Percentiles rank a stretch among this genome's conserved stretches.
These are phyloP conservation scores for Thaumatotibia leucotreta DNA, from an alignment of 1,140 invertebrate species.

Conservation along the genomic window DNA sequence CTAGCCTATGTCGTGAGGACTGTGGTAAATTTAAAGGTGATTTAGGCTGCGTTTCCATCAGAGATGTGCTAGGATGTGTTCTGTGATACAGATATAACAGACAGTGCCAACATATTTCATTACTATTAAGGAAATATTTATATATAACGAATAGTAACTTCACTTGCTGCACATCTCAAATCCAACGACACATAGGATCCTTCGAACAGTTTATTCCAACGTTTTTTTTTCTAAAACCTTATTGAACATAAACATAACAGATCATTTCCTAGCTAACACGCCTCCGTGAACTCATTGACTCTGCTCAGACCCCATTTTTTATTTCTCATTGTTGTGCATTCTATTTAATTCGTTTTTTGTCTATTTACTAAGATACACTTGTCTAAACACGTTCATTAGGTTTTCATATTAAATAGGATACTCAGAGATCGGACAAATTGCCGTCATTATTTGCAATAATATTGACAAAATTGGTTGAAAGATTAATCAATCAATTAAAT, in stretches of 20 bases:
- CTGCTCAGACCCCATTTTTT: constrained; percentile 69
- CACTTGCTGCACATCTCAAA: too few species aligned
- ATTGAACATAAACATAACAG: neutral
- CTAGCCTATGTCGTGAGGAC: too few species aligned
- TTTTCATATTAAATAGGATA: neutral
- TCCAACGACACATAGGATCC: constrained; percentile 21
- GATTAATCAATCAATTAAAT: too few species aligned
- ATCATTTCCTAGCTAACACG: neutral
- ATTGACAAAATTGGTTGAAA: too few species aligned
- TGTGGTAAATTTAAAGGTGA: too few species aligned
- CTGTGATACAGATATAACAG: too few species aligned
- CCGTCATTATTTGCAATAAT: too few species aligned
- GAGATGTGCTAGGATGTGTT: too few species aligned
- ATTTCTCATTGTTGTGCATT: constrained; percentile 54
- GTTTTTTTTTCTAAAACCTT: neutral
- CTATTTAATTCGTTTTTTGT: constrained; percentile 26
- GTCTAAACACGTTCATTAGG: constrained; percentile 14
- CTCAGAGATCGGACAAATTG: neutral
- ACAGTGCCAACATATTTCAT: too few species aligned
- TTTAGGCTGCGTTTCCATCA: too few species aligned
- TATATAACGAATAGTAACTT: too few species aligned
- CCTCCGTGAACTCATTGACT: constrained; percentile 66
- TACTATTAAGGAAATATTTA: too few species aligned
- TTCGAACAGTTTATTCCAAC: neutral
- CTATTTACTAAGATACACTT: constrained; percentile 5